Conservation (phyloP, 2,113 vertebrate genomes). For the Dromiciops gliroides region DNA sequence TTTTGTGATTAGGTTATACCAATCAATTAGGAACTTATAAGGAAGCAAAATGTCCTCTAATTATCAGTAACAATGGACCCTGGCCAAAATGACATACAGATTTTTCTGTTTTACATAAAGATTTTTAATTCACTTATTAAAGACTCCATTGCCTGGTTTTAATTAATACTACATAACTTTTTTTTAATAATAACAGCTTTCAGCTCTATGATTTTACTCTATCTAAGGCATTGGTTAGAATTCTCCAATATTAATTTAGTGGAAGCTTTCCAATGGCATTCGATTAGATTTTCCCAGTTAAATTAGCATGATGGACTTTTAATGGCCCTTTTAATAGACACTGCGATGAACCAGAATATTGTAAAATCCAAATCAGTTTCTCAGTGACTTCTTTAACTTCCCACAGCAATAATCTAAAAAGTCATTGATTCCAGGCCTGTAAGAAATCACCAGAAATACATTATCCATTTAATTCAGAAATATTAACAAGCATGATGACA, state of each 20-base stretch:
- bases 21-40: background rate
- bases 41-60: constrained; percentile 14
- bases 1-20: background rate
- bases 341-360: constrained; percentile 79
- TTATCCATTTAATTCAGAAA: constrained; percentile 71
- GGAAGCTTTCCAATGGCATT: constrained; percentile 75
- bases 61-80: constrained; percentile 18
- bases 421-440: constrained; percentile 62
- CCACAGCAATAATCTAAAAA: constrained; percentile 69
- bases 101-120: constrained; percentile 51
- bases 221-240: constrained; percentile 72
- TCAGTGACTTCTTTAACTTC: constrained; percentile 76
- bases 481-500: constrained; percentile 61
- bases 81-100: constrained; percentile 36
- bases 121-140: constrained; percentile 63
- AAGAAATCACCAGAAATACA: constrained; percentile 71
- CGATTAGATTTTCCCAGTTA: constrained; percentile 80
- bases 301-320: constrained; percentile 83
- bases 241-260: constrained; percentile 80
- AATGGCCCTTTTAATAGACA: constrained; percentile 84
- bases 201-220: background rate
- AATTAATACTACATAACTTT: constrained; percentile 79
- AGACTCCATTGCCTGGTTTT: constrained; percentile 64
- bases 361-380: constrained; percentile 77
- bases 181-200: constrained; percentile 74